phyloP scores from a whole-genome alignment of 2,113 vertebrate species.

The Spermophilus dauricus region DNA sequence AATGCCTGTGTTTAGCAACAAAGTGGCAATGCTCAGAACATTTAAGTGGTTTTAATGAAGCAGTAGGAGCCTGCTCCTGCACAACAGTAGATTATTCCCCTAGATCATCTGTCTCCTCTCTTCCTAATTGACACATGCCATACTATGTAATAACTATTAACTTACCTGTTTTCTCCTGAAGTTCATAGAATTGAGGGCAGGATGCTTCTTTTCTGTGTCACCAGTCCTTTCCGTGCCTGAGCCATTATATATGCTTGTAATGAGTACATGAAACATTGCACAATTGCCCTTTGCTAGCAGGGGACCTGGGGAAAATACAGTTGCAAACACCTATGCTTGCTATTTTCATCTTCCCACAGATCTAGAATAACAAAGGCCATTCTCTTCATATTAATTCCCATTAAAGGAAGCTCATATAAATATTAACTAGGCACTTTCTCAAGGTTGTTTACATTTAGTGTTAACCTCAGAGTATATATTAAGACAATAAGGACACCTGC shows the following conservation, averaged over 20 bases:
- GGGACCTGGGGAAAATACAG: background rate
- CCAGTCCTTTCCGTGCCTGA: background rate
- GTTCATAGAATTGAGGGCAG: background rate
- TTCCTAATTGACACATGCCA: background rate
- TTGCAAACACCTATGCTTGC: background rate
- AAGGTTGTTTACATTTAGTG: background rate
- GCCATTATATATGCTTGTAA: background rate
- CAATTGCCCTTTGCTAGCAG: background rate
- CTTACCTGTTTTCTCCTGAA: background rate
- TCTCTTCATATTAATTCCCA: background rate
- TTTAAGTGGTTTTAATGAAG: background rate
- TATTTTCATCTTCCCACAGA: background rate
- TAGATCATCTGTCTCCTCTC: background rate
- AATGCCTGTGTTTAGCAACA: background rate
- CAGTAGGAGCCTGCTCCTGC: background rate
- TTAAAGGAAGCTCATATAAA: background rate
- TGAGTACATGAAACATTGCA: background rate
- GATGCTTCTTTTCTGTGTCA: background rate
- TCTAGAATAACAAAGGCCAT: background rate
- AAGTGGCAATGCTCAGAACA: background rate
- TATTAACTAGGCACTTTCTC: background rate
- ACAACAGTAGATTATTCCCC: background rate
- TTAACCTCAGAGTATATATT: background rate
- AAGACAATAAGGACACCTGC: background rate
- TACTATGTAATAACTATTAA: background rate